A percentile compares a stretch with the other conserved stretches of the same genome.
Evolutionary conservation across 2,797 vertebrate species (phyloP).

Genomic region (Rhincodon typus): DNA sequence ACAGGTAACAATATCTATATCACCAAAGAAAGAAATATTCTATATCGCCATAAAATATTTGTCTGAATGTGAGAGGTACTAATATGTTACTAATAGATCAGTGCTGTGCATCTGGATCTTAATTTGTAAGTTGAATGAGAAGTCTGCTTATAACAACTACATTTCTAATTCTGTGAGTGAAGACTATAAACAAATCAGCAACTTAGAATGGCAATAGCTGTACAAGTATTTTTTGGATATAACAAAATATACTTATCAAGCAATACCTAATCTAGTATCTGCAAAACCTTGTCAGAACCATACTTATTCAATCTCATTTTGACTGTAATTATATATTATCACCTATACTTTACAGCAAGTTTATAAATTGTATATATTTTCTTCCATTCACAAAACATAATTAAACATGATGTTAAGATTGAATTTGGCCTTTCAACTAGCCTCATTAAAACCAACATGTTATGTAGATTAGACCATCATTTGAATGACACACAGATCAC

Average conservation of each 20-base stretch:
- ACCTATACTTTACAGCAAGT: background rate
- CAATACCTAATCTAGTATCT: background rate
- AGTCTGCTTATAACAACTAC: background rate
- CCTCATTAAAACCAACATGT: background rate
- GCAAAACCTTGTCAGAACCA: background rate
- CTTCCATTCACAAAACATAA: background rate
- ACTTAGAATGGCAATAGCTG: background rate
- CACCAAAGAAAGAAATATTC: background rate
- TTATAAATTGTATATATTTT: background rate
- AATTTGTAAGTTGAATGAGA: background rate
- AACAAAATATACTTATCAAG: background rate
- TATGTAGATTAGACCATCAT: background rate
- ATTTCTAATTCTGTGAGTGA: background rate
- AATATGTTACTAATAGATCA: background rate
- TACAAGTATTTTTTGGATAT: background rate
- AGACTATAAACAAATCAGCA: background rate
- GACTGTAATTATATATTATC: background rate
- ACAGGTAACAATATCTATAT: background rate
- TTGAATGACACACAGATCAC: background rate
- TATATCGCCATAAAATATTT: background rate
- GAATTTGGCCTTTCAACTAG: background rate
- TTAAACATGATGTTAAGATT: background rate
- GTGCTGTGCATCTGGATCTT: background rate
- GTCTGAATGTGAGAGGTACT: background rate
- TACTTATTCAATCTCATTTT: background rate